These are phyloP conservation scores for Anas bernieri DNA, from an alignment of 2,797 vertebrate species.

Conservation along the genomic window DNA sequence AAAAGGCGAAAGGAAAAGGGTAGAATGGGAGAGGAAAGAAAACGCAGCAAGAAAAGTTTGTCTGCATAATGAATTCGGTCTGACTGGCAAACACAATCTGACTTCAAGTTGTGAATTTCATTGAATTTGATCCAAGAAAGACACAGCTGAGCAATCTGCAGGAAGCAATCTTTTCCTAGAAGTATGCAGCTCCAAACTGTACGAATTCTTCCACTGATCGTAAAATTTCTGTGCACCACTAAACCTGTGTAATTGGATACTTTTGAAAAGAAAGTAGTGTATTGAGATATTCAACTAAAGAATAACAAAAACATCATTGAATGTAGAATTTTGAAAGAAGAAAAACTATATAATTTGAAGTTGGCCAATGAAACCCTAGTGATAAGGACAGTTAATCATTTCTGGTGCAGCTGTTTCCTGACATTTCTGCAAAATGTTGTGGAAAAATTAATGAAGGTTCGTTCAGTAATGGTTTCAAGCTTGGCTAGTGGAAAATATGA, in stretches of 20 bases:
- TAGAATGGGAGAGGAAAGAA: neutral
- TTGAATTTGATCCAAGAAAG: constrained; percentile 79
- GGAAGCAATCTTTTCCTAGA: constrained; percentile 81
- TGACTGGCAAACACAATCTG: constrained; percentile 77
- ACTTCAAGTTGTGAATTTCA: constrained; percentile 75
- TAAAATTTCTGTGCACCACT: constrained; percentile 44
- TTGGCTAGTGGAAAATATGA: constrained; percentile 88
- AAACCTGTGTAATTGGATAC: constrained; percentile 48
- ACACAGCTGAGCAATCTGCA: constrained; percentile 79
- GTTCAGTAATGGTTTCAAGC: constrained; percentile 86
- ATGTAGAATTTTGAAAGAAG: constrained; percentile 48
- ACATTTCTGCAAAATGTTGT: constrained; percentile 90
- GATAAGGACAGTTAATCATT: constrained; percentile 83
- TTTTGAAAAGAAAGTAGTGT: constrained; percentile 31
- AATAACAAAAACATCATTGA: neutral
- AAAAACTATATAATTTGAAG: constrained; percentile 19
- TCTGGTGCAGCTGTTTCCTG: constrained; percentile 86
- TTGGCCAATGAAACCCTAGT: constrained; percentile 55
- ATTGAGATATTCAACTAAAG: constrained; percentile 22
- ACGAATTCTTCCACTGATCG: constrained; percentile 64
- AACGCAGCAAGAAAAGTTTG: constrained; percentile 42
- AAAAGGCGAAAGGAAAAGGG: neutral
- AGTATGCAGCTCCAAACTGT: constrained; percentile 72
- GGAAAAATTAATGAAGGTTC: constrained; percentile 90
- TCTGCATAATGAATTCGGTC: constrained; percentile 73